phyloP scores from a whole-genome alignment of 37 sponge, comb jelly and placozoan genomes.

The Corticium candelabrum region DNA sequence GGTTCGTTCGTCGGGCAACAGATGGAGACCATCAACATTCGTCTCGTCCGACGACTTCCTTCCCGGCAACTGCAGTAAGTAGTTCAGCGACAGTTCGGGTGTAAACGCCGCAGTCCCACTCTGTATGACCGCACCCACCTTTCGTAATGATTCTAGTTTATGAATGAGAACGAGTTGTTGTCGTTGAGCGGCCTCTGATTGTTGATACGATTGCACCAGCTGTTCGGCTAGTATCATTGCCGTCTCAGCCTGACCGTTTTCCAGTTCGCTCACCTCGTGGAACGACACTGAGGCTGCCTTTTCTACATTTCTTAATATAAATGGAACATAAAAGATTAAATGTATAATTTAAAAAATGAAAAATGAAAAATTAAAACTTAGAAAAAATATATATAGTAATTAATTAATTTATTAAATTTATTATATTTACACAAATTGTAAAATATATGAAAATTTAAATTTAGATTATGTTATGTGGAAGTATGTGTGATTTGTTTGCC shows the following conservation, averaged over 20 bases:
- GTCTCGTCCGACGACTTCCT: neutral
- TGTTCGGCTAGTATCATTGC: neutral
- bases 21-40: neutral
- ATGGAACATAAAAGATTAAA: no score
- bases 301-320: neutral
- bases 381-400: no score
- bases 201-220: neutral
- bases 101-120: neutral
- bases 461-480: no score
- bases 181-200: neutral
- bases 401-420: no score
- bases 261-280: neutral
- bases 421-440: no score
- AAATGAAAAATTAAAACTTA: no score
- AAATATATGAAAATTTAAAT: no score
- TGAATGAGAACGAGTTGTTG: neutral
- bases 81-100: neutral
- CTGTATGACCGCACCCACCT: no score
- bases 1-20: neutral
- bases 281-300: neutral
- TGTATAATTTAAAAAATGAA: no score
- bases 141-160: neutral
- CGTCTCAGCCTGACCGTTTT: neutral
- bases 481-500: no score
- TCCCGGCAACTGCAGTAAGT: neutral